These are phyloP conservation scores for Premnoplex brunnescens DNA, from an alignment of 2,797 vertebrate genomes.

Conservation along the genomic window DNA sequence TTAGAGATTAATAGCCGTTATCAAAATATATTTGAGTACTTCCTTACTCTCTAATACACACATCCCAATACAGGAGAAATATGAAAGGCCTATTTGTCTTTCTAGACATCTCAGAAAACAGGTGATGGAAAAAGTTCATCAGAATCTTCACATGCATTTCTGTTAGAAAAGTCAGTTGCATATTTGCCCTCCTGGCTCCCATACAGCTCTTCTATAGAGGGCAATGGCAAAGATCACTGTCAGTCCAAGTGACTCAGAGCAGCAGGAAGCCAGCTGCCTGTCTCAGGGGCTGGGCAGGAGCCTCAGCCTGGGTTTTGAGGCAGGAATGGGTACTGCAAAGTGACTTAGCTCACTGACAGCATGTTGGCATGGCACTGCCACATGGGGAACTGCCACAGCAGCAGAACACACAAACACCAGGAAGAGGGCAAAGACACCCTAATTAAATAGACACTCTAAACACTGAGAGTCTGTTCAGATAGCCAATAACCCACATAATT, in stretches of 20 bases:
- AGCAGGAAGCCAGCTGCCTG: not conserved
- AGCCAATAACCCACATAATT: fast-evolving
- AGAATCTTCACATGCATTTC: not conserved
- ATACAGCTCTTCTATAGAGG: not conserved
- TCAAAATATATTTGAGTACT: slow-evolving; percentile 41
- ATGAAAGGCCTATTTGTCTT: not conserved
- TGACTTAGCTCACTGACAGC: not conserved
- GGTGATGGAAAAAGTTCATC: not conserved
- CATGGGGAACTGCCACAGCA: not conserved
- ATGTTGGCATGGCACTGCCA: not conserved
- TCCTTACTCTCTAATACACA: not conserved
- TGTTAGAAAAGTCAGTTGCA: not conserved
- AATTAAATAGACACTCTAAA: not conserved
- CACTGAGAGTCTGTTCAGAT: not conserved
- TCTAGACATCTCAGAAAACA: not conserved
- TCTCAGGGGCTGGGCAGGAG: not conserved
- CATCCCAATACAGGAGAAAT: not conserved
- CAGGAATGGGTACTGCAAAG: not conserved
- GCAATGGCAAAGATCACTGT: not conserved
- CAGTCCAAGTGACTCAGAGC: not conserved
- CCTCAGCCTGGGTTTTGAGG: not conserved
- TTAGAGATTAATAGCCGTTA: slow-evolving; percentile 54
- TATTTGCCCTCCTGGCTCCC: not conserved
- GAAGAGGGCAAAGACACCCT: not conserved
- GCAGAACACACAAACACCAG: not conserved